A percentile compares a stretch with the other conserved stretches of the same genome.
Conservation (phyloP, 2,797 vertebrate species). For the Pseudomugil gertrudae region DNA sequence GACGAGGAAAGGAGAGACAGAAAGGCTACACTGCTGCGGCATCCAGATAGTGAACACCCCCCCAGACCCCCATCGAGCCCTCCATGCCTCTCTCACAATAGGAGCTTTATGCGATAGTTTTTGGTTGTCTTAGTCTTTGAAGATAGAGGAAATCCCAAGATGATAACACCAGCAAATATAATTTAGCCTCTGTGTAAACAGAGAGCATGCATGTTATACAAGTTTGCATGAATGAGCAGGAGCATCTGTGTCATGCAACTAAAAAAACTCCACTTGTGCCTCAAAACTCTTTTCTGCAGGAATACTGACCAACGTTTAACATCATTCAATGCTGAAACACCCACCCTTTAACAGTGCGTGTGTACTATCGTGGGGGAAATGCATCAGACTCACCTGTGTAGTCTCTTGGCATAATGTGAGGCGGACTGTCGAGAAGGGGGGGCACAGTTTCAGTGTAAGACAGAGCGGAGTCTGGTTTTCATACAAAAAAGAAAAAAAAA, state of each 20-base stretch:
- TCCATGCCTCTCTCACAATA: conserved; percentile 64
- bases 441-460: conserved; percentile 94
- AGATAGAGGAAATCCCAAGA: conserved; percentile 60
- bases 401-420: conserved; percentile 81
- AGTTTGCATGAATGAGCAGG: conserved; percentile 17
- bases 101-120: conserved; percentile 65
- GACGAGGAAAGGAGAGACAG: conserved; percentile 49
- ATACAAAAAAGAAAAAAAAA: conserved; percentile 39
- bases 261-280: conserved; percentile 6
- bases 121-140: conserved; percentile 60
- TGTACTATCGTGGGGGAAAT: neutral
- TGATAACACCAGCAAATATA: conserved; percentile 55
- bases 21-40: conserved; percentile 67
- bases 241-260: neutral
- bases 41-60: conserved; percentile 68
- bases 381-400: conserved; percentile 87
- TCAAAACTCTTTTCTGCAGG: conserved; percentile 16
- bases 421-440: conserved; percentile 81
- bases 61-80: conserved; percentile 61
- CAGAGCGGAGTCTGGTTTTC: conserved; percentile 89
- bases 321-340: neutral
- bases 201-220: conserved; percentile 16
- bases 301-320: neutral
- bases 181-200: conserved; percentile 51
- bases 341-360: neutral